Evolutionary conservation across 1,140 invertebrate species (phyloP).

Genomic region (Belonocnema kinseyi): DNA sequence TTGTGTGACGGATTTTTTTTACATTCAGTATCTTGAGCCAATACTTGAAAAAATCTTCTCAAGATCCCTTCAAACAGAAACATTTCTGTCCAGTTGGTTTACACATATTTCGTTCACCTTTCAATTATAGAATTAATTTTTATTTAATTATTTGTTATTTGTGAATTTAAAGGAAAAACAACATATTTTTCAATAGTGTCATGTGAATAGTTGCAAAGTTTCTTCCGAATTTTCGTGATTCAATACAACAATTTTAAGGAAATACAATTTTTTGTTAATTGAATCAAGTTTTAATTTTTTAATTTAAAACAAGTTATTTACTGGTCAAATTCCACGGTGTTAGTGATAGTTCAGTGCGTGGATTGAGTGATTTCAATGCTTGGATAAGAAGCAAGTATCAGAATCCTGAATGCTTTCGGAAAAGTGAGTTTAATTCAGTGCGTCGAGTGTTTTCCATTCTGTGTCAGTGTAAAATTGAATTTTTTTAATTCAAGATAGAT

Average conservation of each 20-base stretch:
- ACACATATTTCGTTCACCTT: no score
- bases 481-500: background rate
- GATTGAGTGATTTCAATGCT: constrained; percentile 15
- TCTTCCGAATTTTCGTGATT: no score
- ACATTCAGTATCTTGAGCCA: background rate
- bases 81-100: no score
- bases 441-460: background rate
- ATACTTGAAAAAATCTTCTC: no score
- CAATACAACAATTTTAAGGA: no score
- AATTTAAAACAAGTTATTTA: no score
- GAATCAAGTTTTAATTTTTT: no score
- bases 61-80: no score
- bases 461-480: background rate
- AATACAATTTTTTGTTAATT: no score
- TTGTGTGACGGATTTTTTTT: background rate
- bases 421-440: constrained; percentile 10
- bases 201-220: no score
- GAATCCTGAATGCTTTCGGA: background rate
- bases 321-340: background rate
- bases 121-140: background rate
- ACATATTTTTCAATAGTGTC: background rate
- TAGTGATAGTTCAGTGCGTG: background rate
- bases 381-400: constrained; percentile 13
- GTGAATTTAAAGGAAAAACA: background rate
- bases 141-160: background rate